Percentiles rank a stretch among this genome's conserved stretches.
Conservation (phyloP, 2,888 invertebrate genomes). For the Tryphoninae sp. region DNA sequence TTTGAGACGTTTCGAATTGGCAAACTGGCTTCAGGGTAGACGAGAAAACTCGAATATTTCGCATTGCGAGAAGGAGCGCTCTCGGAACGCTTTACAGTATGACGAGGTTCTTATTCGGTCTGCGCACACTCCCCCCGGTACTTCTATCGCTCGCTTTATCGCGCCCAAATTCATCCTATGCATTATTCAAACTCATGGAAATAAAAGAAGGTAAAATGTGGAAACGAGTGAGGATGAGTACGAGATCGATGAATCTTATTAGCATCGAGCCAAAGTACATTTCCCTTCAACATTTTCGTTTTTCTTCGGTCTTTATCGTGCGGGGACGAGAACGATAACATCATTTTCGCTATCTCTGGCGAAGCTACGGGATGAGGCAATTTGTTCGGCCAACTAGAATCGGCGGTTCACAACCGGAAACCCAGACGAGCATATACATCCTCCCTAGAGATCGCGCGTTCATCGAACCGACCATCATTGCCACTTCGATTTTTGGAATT, state of each 20-base stretch:
- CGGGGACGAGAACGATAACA: slow-evolving; percentile 56
- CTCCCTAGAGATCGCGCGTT: too few relatives aligned
- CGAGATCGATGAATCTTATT: slow-evolving; percentile 71
- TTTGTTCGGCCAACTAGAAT: neutral
- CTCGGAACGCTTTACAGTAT: slow-evolving; percentile 24
- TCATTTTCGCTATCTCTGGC: slow-evolving; percentile 47
- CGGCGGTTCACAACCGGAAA: neutral
- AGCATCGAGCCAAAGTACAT: slow-evolving; percentile 78
- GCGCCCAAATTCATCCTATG: slow-evolving; percentile 72
- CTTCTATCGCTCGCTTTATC: slow-evolving; percentile 67
- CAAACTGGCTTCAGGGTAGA: slow-evolving; percentile 64
- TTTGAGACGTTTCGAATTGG: slow-evolving; percentile 66
- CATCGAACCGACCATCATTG: too few relatives aligned
- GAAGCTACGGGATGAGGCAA: slow-evolving; percentile 40
- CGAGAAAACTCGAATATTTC: slow-evolving; percentile 18
- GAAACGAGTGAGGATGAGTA: slow-evolving; percentile 54
- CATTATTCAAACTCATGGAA: slow-evolving; percentile 71
- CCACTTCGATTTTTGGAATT: too few relatives aligned
- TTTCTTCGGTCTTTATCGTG: slow-evolving; percentile 13
- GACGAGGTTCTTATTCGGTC: slow-evolving; percentile 54
- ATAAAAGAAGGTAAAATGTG: slow-evolving; percentile 42
- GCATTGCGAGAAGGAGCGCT: neutral
- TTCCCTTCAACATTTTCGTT: slow-evolving; percentile 63
- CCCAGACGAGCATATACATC: neutral
- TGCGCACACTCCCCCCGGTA: slow-evolving; percentile 39